Conservation (phyloP, 2,888 invertebrate species). For the Hoplodrina blanda region DNA sequence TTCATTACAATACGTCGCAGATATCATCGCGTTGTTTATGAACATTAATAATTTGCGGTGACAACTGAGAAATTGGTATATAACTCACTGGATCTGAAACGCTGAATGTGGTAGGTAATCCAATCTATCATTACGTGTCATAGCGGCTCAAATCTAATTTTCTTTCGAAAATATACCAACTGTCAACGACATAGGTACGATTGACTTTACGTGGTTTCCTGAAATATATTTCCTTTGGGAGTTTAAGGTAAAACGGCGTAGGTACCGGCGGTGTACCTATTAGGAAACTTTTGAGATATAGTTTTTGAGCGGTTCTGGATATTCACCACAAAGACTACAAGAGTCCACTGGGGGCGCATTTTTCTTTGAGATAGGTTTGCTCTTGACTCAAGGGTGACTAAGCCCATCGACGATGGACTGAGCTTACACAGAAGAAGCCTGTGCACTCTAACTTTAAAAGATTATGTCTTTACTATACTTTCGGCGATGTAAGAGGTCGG, state of each 20-base stretch:
- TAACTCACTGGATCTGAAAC: background rate
- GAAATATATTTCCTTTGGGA: background rate
- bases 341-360: too few relatives aligned
- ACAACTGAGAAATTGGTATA: slow-evolving; percentile 12
- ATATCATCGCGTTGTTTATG: background rate
- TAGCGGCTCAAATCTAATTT: slow-evolving; percentile 6
- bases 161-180: slow-evolving; percentile 13
- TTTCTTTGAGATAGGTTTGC: too few relatives aligned
- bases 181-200: background rate
- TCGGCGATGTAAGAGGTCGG: too few relatives aligned
- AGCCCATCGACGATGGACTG: too few relatives aligned
- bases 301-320: background rate
- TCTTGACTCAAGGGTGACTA: too few relatives aligned
- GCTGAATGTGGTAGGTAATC: background rate
- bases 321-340: background rate
- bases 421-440: too few relatives aligned
- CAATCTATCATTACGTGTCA: slow-evolving; percentile 11
- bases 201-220: background rate
- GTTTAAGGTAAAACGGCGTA: background rate
- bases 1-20: background rate
- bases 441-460: too few relatives aligned
- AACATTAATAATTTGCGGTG: slow-evolving; percentile 4
- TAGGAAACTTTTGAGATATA: background rate
- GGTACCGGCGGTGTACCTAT: too few relatives aligned
- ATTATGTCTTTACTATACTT: too few relatives aligned